Conservation (phyloP, 2,113 vertebrate genomes). For the Pseudois nayaur region DNA sequence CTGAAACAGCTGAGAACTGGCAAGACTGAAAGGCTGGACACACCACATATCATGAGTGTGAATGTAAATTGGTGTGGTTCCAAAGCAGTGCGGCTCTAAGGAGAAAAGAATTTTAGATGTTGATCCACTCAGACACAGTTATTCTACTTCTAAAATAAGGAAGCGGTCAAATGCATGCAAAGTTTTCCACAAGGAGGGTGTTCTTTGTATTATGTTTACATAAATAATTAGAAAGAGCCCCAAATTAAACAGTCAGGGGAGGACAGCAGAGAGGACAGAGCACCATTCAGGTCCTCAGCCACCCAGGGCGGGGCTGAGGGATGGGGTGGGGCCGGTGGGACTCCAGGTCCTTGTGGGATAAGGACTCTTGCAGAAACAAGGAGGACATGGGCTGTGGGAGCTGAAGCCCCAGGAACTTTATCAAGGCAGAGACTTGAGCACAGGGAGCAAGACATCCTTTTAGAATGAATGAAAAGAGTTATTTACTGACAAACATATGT, state of each 20-base stretch:
- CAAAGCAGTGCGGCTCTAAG: background rate
- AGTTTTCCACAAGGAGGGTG: background rate
- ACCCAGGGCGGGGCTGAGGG: background rate
- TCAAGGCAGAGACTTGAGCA: background rate
- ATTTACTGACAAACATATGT: background rate
- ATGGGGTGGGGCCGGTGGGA: background rate
- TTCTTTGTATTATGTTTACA: background rate
- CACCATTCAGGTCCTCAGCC: background rate
- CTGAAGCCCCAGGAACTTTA: background rate
- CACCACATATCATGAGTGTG: background rate
- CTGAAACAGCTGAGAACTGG: background rate
- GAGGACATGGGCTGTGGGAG: background rate
- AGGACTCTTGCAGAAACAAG: background rate
- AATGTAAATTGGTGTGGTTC: background rate
- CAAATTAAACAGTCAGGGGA: background rate
- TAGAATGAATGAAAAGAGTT: background rate
- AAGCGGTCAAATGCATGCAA: fast-evolving
- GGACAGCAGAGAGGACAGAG: background rate
- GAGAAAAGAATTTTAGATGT: background rate
- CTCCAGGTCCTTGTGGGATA: background rate
- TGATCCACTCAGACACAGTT: background rate
- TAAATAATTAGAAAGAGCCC: background rate
- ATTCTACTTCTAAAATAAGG: background rate
- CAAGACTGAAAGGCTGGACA: background rate
- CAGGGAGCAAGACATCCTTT: background rate